These are phyloP conservation scores for Gallinago paraguaiae DNA, from an alignment of 2,113 vertebrate genomes.

Conservation along the genomic window DNA sequence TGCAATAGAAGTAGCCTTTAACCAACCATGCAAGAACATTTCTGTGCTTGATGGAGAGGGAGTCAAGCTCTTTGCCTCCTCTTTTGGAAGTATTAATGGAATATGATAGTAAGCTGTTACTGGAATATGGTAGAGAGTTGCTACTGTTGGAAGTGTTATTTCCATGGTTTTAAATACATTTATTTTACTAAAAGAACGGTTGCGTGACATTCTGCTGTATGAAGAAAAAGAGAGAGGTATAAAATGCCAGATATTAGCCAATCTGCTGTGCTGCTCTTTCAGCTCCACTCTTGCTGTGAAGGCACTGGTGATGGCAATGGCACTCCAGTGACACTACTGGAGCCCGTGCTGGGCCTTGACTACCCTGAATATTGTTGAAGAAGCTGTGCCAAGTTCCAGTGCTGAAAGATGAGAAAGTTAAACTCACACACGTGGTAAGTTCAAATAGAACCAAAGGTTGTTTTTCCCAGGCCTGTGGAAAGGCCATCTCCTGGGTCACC, in stretches of 20 bases:
- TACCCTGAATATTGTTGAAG: not conserved
- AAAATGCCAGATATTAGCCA: no score
- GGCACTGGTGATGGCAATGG: not conserved
- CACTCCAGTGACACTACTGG: not conserved
- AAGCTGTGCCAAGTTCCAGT: not conserved
- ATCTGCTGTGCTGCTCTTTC: not conserved
- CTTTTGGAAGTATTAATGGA: not conserved
- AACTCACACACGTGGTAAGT: not conserved
- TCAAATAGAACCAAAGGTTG: not conserved
- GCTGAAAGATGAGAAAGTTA: not conserved
- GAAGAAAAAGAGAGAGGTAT: not conserved
- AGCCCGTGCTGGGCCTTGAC: not conserved
- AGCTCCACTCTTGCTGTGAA: not conserved
- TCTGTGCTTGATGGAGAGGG: not conserved
- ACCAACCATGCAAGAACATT: not conserved
- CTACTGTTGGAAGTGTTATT: not conserved
- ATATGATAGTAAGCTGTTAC: no score
- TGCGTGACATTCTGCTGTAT: not conserved
- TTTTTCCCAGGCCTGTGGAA: not conserved
- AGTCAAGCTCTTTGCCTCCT: not conserved
- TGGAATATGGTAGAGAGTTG: not conserved
- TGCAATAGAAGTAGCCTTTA: not conserved
- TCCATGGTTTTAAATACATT: not conserved
- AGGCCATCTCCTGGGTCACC: no score
- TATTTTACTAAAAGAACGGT: not conserved